These are phyloP conservation scores for Dryas iulia DNA, from an alignment of 1,140 invertebrate genomes.

Conservation along the genomic window DNA sequence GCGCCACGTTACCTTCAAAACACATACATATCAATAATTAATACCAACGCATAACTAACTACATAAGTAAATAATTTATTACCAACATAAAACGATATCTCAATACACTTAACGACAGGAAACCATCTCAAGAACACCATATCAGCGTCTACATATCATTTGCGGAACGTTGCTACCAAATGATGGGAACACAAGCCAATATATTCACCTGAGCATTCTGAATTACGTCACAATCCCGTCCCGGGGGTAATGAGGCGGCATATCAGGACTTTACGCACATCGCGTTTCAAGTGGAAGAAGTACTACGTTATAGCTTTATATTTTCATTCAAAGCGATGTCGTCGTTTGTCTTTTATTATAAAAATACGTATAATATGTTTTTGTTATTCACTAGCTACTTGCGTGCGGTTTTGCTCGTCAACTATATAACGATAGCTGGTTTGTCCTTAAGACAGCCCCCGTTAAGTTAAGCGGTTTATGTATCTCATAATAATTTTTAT, in stretches of 20 bases:
- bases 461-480: too few species aligned
- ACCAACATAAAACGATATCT: background rate
- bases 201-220: slow-evolving; percentile 20
- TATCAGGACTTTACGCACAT: slow-evolving; percentile 48
- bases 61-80: background rate
- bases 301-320: background rate
- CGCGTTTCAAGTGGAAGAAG: slow-evolving; percentile 12
- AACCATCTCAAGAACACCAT: background rate
- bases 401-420: too few species aligned
- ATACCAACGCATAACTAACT: background rate
- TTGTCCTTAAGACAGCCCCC: too few species aligned
- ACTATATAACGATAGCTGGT: too few species aligned
- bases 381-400: too few species aligned
- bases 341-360: background rate
- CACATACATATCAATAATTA: too few species aligned
- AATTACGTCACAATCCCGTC: slow-evolving; percentile 33
- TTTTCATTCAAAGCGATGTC: background rate
- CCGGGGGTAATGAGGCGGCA: slow-evolving; percentile 44
- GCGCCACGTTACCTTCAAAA: too few species aligned
- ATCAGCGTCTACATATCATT: slow-evolving; percentile 20
- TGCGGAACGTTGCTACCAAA: slow-evolving; percentile 12
- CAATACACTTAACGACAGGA: background rate
- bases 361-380: too few species aligned
- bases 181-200: slow-evolving; percentile 18
- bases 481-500: too few species aligned